Evolutionary conservation across 1,140 invertebrate species (phyloP).

Genomic region (Ostrea denselamellosa): DNA sequence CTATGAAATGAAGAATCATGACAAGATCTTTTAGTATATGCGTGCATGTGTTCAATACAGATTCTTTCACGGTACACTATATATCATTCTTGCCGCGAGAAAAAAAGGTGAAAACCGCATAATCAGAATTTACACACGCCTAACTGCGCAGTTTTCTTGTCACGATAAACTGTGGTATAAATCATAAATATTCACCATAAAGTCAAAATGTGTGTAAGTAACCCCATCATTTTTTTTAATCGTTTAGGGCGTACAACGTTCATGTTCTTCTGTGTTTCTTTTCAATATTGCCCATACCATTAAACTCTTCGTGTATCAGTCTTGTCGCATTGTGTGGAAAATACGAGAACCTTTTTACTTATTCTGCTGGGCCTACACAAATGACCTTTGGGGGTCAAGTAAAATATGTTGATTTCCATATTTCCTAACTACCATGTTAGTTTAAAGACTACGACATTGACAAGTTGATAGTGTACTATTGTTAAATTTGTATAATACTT

Average conservation of each 20-base stretch:
- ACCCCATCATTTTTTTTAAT: background rate
- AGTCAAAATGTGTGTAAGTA: background rate
- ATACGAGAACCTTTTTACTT: background rate
- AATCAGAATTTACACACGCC: background rate
- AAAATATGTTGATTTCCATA: background rate
- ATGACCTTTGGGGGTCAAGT: background rate
- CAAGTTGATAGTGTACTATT: background rate
- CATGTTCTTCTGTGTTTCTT: background rate
- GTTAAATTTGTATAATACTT: background rate
- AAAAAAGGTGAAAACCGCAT: background rate
- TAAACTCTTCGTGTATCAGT: background rate
- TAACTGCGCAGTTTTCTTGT: background rate
- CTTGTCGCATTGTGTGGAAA: too few species aligned
- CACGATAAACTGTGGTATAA: background rate
- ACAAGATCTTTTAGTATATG: too few species aligned
- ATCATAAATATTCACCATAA: background rate
- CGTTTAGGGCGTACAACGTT: background rate
- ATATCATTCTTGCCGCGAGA: background rate
- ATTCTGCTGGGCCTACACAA: background rate
- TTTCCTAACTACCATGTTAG: background rate
- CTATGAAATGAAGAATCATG: too few species aligned
- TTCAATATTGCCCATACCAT: background rate
- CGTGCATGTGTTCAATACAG: background rate
- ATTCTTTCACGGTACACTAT: background rate
- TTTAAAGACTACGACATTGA: background rate